Evolutionary conservation across 2,113 vertebrate genomes (phyloP), one percentile per base, ranked within the genome.

Genomic region (Psilopsiagon aurifrons): DNA sequence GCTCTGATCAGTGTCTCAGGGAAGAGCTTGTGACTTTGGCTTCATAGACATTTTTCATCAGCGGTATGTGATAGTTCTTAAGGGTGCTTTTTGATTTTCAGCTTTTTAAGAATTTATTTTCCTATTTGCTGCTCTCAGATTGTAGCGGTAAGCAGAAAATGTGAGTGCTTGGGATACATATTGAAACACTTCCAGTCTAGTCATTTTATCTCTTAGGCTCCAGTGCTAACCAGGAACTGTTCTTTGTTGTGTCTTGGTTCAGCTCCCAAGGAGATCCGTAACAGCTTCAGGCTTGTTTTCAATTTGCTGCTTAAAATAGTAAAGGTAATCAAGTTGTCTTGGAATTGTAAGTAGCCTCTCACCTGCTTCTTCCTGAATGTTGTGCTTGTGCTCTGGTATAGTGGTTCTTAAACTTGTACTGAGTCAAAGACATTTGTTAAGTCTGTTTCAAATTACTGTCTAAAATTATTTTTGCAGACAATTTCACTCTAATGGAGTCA

Each of bases 381-480:
- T 55, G 24, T 83, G 37, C 24, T 23, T 77, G 1, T 81, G 29
- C 17, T 67, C 55, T 85, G 33, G 6, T 84, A 6, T 44, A 35
- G 9, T 46, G 33, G 44, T 67, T 83, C 51, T 60, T 92, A 63
- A 94, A 62, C 24, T 31, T 70, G 10, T 31, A 6, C 28, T 75
- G 52, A 75, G 41, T 80, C 19, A 33, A 68, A 87, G 33, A 20
- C 69, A 31, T 1, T 80, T 90, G 27, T 27, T 69, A 25, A 64
- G 19, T 35, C 3, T 74, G 41, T 90, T 92, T 86, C 18, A 82
- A 78, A 60, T 37, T 46, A 10, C 41, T 83, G 15, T 10, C 12
- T 92, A n/a, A 54, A 94, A 80, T 80, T 92, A 28, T 87, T 71
- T 76, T 90, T 92, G 28, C 85, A 97, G 97, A 15, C 6, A 43